These are phyloP conservation scores for Trachymyrmex septentrionalis DNA, from an alignment of 1,140 invertebrate species.

Conservation along the genomic window DNA sequence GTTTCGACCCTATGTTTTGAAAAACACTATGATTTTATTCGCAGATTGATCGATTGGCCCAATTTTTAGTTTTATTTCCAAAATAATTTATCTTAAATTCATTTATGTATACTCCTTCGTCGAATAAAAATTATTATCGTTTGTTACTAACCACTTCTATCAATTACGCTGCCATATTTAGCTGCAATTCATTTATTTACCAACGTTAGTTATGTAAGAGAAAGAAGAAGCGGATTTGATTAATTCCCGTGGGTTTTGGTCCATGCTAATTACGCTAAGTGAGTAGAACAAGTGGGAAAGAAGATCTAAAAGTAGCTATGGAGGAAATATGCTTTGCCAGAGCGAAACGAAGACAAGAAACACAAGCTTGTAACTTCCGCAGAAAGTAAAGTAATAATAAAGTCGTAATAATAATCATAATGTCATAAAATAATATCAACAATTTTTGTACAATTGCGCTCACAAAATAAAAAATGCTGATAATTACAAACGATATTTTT, in stretches of 20 bases:
- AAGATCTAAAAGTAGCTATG: conserved; percentile 45
- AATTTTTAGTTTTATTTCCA: neutral
- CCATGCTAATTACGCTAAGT: conserved; percentile 59
- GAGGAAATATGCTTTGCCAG: conserved; percentile 46
- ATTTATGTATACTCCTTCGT: neutral
- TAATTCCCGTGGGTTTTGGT: conserved; percentile 60
- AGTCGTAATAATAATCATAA: conserved; percentile 5
- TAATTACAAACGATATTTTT: neutral
- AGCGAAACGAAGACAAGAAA: conserved; percentile 46
- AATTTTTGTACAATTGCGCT: neutral
- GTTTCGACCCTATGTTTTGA: neutral
- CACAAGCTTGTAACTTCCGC: neutral
- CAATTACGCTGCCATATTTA: conserved; percentile 29
- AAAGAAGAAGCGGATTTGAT: conserved; percentile 55
- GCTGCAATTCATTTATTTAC: conserved; percentile 46
- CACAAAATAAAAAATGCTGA: neutral
- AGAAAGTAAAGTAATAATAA: neutral
- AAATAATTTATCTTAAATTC: neutral
- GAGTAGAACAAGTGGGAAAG: conserved; percentile 39
- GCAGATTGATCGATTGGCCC: neutral
- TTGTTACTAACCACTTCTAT: neutral
- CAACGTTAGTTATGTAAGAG: neutral
- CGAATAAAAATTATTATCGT: neutral
- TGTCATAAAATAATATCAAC: neutral
- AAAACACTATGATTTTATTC: neutral